phyloP scores from a whole-genome alignment of 53 echinoderm and acorn worm species.

The Temnopleurus reevesii region DNA sequence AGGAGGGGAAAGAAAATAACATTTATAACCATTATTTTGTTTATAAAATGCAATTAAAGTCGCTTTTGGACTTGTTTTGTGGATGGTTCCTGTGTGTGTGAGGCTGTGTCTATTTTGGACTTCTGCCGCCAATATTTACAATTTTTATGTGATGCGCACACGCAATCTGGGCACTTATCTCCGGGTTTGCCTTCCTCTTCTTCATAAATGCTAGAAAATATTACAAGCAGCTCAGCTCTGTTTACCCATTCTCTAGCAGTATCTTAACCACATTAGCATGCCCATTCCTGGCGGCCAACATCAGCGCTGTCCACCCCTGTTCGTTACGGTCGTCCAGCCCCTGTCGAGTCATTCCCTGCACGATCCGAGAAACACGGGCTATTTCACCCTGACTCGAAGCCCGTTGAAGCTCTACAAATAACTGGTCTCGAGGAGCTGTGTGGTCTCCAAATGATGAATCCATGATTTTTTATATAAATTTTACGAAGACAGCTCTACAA shows the following conservation, averaged over 20 bases:
- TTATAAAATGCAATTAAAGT: too few relatives aligned
- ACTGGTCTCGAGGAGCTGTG: conserved; percentile 49
- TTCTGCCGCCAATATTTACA: too few relatives aligned
- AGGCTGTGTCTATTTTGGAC: too few relatives aligned
- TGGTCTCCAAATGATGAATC: conserved; percentile 16
- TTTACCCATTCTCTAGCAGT: conserved; percentile 82
- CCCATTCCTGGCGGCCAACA: conserved; percentile 91
- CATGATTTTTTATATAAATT: too few relatives aligned
- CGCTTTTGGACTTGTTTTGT: too few relatives aligned
- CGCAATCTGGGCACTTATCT: background rate
- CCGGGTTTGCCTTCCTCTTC: background rate
- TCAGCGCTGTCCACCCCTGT: conserved; percentile 95
- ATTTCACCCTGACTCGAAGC: conserved; percentile 66
- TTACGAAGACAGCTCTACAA: too few relatives aligned
- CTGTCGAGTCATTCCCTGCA: conserved; percentile 16
- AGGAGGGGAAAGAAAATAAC: too few relatives aligned
- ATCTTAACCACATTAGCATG: conserved; percentile 68
- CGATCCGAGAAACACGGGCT: conserved; percentile 51
- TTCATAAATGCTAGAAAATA: background rate
- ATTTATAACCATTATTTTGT: too few relatives aligned
- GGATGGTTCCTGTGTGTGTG: too few relatives aligned
- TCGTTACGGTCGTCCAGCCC: conserved; percentile 68
- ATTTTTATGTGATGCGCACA: too few relatives aligned
- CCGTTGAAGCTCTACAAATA: conserved; percentile 56
- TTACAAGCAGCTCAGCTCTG: background rate